phyloP scores from a whole-genome alignment of 2,797 vertebrate genomes.

The Eremophila alpestris region DNA sequence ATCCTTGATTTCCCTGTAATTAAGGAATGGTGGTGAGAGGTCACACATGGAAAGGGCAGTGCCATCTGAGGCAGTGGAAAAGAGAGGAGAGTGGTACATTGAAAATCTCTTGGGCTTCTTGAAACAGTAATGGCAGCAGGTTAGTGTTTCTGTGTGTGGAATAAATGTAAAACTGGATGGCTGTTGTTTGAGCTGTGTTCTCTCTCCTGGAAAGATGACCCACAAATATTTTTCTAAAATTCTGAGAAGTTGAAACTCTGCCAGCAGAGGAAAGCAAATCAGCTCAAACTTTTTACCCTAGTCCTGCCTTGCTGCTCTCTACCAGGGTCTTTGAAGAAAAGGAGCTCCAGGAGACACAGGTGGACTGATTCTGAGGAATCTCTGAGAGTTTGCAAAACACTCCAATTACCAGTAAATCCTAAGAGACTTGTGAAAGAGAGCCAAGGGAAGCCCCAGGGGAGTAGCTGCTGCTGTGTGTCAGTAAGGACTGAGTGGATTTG shows the following conservation, averaged over 20 bases:
- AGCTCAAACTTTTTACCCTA: background rate
- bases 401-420: constrained; percentile 62
- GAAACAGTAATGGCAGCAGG: background rate
- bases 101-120: background rate
- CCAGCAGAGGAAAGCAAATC: constrained; percentile 6
- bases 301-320: constrained; percentile 9
- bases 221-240: constrained; percentile 4
- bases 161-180: background rate
- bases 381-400: constrained; percentile 62
- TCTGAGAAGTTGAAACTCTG: constrained; percentile 5
- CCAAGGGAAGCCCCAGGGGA: background rate
- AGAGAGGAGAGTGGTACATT: background rate
- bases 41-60: background rate
- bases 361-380: constrained; percentile 44
- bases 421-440: constrained; percentile 32
- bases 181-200: background rate
- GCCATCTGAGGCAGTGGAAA: background rate
- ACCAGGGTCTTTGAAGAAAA: background rate
- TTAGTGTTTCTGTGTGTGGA: background rate
- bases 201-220: background rate
- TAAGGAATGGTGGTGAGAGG: background rate
- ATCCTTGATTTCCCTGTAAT: background rate
- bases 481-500: constrained; percentile 13
- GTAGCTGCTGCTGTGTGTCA: constrained; percentile 36
- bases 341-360: constrained; percentile 12